These are phyloP conservation scores for Sturnira hondurensis DNA, from an alignment of 2,113 vertebrate genomes.

Conservation along the genomic window DNA sequence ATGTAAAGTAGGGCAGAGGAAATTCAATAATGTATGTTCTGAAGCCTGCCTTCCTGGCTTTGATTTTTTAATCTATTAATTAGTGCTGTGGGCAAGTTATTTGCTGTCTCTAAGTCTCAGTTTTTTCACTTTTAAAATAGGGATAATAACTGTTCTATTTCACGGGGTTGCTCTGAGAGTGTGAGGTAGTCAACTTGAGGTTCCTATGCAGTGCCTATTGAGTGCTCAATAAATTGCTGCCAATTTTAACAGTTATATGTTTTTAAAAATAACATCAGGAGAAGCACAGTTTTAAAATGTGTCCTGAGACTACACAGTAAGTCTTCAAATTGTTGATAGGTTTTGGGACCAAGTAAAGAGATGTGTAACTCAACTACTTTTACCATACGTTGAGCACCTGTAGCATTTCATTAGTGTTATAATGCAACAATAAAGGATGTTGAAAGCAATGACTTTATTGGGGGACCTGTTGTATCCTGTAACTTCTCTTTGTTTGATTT, in stretches of 20 bases:
- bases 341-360: background rate
- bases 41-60: background rate
- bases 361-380: background rate
- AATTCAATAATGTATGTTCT: background rate
- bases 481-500: conserved; percentile 22
- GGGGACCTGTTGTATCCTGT: background rate
- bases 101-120: background rate
- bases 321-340: background rate
- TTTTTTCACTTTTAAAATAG: background rate
- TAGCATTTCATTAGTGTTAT: background rate
- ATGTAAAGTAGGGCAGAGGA: background rate
- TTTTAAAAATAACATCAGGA: background rate
- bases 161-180: background rate
- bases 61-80: background rate
- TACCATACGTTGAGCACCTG: background rate
- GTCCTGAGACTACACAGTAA: background rate
- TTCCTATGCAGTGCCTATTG: background rate
- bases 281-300: background rate
- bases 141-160: background rate
- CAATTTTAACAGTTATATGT: background rate
- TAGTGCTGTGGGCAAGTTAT: background rate
- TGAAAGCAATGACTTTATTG: background rate
- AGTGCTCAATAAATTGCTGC: background rate
- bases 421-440: background rate
- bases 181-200: background rate